Percentiles rank a stretch among this genome's conserved stretches.
phyloP scores from a whole-genome alignment of 64 coral and sea anemone genomes.

The Montipora sp. region DNA sequence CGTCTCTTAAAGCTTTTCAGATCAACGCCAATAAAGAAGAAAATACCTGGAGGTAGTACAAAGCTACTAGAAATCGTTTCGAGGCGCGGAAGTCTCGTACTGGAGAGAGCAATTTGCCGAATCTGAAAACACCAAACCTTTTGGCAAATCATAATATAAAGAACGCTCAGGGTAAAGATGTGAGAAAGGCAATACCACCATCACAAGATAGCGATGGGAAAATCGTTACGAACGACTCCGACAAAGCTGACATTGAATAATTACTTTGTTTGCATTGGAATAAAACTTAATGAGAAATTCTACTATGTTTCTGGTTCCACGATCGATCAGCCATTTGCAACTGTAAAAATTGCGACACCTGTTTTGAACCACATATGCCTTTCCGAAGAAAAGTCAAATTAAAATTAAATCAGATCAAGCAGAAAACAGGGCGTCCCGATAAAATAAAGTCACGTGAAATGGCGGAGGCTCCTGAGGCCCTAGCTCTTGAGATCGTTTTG shows the following conservation, averaged over 20 bases:
- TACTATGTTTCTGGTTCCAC: neutral
- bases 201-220: no score
- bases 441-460: neutral
- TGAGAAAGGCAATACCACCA: no score
- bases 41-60: no score
- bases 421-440: neutral
- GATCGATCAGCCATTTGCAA: neutral
- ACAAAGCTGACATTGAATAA: slow-evolving; percentile 7
- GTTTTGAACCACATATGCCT: neutral
- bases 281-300: neutral
- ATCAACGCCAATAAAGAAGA: no score
- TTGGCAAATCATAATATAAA: no score
- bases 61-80: no score
- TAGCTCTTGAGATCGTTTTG: neutral
- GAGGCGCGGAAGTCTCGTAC: no score
- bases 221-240: neutral
- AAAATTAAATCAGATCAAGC: neutral
- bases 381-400: neutral
- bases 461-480: neutral
- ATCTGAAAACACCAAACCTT: no score
- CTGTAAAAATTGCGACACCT: neutral
- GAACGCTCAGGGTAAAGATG: no score
- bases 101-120: no score
- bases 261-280: neutral
- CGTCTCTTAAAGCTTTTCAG: no score